Conservation (phyloP, 92 coral and sea anemone genomes). For the Metridium senile region DNA sequence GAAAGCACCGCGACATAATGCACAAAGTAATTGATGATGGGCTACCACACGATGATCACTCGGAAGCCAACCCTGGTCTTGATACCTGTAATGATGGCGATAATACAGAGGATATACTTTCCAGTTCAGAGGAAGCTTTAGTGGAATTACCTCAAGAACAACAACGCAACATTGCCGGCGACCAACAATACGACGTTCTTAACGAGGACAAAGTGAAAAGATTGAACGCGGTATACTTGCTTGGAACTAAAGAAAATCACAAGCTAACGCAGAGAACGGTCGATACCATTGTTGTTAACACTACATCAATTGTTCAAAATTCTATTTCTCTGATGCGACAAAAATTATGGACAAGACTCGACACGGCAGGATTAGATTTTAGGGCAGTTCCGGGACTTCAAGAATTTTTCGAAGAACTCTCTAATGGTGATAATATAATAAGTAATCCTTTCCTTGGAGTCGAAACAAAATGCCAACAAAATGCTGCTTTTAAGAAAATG, state of each 20-base stretch:
- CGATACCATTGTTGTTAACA: conserved; percentile 29
- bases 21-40: not conserved
- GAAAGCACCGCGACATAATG: conserved; percentile 20
- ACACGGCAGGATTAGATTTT: conserved; percentile 15
- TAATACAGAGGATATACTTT: too few species aligned
- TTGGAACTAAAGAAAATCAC: conserved; percentile 37
- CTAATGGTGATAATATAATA: conserved; percentile 22
- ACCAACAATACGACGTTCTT: not conserved
- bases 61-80: too few species aligned
- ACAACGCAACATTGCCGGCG: conserved; percentile 4
- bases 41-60: conserved; percentile 2
- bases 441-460: conserved; percentile 50
- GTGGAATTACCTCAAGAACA: not conserved
- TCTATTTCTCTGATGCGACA: conserved; percentile 21
- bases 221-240: conserved; percentile 34
- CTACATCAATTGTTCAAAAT: conserved; percentile 33
- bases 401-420: conserved; percentile 31
- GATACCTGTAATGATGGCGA: not conserved
- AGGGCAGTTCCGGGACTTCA: conserved; percentile 28
- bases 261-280: conserved; percentile 46
- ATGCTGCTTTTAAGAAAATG: conserved; percentile 33
- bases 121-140: not conserved
- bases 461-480: conserved; percentile 42
- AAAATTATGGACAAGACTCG: conserved; percentile 13
- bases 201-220: conserved; percentile 30